phyloP scores from a whole-genome alignment of 2,113 vertebrate genomes.

The Dipodomys ordii region DNA sequence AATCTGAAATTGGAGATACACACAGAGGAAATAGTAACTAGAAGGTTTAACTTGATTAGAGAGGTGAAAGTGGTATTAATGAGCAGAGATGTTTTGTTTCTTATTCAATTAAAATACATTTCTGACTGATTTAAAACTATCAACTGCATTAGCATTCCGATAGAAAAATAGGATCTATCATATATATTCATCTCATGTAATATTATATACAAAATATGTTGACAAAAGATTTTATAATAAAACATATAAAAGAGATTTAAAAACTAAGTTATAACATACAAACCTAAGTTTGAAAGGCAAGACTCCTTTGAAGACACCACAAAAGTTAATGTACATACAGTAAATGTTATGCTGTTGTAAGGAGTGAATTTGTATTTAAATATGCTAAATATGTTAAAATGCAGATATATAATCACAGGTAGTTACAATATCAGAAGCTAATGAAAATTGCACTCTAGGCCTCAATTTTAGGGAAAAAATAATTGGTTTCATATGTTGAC shows the following conservation, averaged over 20 bases:
- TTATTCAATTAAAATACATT: conserved; percentile 31
- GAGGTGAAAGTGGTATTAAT: background rate
- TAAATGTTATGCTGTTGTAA: background rate
- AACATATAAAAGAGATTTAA: background rate
- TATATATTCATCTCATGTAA: too few species aligned
- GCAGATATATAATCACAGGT: background rate
- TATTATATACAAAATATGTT: background rate
- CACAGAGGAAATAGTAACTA: background rate
- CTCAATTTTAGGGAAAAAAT: background rate
- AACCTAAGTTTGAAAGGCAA: conserved; percentile 32
- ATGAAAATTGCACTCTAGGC: conserved; percentile 35
- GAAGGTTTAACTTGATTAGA: conserved; percentile 42
- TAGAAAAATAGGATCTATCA: background rate
- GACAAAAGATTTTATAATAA: too few species aligned
- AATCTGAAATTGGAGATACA: background rate
- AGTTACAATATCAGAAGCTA: conserved; percentile 17
- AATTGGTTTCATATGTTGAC: background rate
- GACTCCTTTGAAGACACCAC: conserved; percentile 22
- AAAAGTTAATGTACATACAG: conserved; percentile 18
- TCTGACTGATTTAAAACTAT: conserved; percentile 42
- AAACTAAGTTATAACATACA: conserved; percentile 49
- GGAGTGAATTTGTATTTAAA: background rate
- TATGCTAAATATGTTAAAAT: background rate
- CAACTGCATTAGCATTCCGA: conserved; percentile 21
- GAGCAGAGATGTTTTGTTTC: conserved; percentile 41